A percentile compares a stretch with the other conserved stretches of the same genome.
These are phyloP conservation scores for Oikopleura dioica DNA, from an alignment of 23 tunicate species.

Conservation along the genomic window DNA sequence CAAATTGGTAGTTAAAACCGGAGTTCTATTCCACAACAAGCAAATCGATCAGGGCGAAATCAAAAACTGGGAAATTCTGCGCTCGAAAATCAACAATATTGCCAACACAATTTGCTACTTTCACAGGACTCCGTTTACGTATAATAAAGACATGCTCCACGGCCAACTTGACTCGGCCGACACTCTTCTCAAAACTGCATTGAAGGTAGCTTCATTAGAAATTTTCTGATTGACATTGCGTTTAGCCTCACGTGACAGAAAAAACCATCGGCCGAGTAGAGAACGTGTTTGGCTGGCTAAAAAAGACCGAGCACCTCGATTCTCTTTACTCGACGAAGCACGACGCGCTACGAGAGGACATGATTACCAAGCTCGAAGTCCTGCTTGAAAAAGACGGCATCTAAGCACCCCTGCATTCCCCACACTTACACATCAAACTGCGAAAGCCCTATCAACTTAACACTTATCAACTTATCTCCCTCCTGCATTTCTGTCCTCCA, in stretches of 20 bases:
- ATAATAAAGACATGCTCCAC: neutral
- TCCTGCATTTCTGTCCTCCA: too few relatives aligned
- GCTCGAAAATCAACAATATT: slow-evolving; percentile 8
- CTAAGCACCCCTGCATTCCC: too few relatives aligned
- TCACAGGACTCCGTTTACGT: slow-evolving; percentile 1
- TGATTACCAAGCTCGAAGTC: neutral
- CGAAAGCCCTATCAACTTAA: too few relatives aligned
- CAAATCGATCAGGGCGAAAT: neutral
- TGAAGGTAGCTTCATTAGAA: neutral
- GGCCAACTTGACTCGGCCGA: neutral
- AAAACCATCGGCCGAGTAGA: slow-evolving; percentile 1
- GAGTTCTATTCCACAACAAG: slow-evolving; percentile 4
- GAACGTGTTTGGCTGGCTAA: slow-evolving; percentile 9
- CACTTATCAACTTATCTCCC: too few relatives aligned
- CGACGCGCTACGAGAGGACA: neutral
- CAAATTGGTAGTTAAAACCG: slow-evolving; percentile 2
- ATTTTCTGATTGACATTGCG: neutral
- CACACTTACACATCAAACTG: too few relatives aligned
- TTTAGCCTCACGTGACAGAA: slow-evolving; percentile 6
- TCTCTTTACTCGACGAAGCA: neutral
- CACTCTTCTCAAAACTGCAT: neutral
- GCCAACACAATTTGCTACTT: slow-evolving; percentile 5
- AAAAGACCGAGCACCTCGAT: neutral
- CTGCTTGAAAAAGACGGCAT: neutral
- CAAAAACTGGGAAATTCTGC: neutral